A percentile compares a stretch with the other conserved stretches of the same genome.
Evolutionary conservation across 1,140 invertebrate species (phyloP).

Genomic region (Ridgeia piscesae): DNA sequence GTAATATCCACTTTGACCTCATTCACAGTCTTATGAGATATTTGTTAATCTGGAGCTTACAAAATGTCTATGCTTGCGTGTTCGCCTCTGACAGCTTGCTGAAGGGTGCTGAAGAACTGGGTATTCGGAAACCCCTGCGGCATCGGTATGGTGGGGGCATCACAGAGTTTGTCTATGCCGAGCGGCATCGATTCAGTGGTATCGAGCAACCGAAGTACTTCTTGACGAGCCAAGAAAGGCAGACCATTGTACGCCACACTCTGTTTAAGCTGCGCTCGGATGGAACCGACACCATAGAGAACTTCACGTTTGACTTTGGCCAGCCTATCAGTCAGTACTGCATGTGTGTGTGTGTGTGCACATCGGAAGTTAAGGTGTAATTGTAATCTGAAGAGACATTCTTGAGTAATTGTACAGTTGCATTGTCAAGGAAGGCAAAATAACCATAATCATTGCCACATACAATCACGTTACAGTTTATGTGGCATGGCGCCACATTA

Average conservation of each 20-base stretch:
- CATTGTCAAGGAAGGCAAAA: too few species aligned
- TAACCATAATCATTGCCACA: too few species aligned
- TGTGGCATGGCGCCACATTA: too few species aligned
- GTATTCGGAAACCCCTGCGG: constrained; percentile 80
- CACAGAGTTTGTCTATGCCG: constrained; percentile 88
- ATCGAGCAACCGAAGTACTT: constrained; percentile 70
- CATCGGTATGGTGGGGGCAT: constrained; percentile 83
- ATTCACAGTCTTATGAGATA: neutral
- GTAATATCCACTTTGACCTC: too few species aligned
- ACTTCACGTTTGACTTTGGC: constrained; percentile 68
- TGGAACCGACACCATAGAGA: constrained; percentile 69
- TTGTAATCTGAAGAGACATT: too few species aligned
- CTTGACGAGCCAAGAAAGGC: constrained; percentile 77
- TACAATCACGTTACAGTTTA: too few species aligned
- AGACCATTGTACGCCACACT: constrained; percentile 59
- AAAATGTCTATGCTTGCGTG: neutral
- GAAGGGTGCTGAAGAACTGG: constrained; percentile 86
- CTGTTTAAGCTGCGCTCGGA: constrained; percentile 74
- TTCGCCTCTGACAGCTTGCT: constrained; percentile 68
- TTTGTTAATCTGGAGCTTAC: neutral
- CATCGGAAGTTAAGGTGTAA: too few species aligned
- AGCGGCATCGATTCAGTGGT: constrained; percentile 80
- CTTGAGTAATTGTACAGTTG: too few species aligned
- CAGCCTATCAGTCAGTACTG: constrained; percentile 65
- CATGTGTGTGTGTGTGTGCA: neutral